Evolutionary conservation across 2,888 invertebrate genomes (phyloP), one percentile per base, ranked within the genome.

Genomic region (Drosophila neonasuta): DNA sequence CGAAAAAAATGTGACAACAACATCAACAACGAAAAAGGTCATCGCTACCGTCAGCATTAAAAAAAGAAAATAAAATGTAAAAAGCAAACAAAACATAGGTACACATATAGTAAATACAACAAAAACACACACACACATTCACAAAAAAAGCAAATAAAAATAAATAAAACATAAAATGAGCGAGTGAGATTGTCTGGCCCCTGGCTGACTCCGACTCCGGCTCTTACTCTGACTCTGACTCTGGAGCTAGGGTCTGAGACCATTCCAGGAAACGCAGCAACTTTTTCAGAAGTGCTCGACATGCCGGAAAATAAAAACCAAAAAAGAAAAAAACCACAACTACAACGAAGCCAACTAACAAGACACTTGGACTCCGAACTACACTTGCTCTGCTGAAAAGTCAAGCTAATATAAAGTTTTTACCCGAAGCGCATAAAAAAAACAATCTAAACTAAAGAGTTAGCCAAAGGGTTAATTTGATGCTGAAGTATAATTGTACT

Each of bases 181-280:
- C 34, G 59, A 36, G 55, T 32, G 30, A 54, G 71, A 58, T 36
- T 68, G 62, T 68, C 52, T 61, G 61, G 44, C 41, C 42, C 36
- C 11, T 50, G 50, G 24, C 56, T 58, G 68, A 5, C 20, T 34
- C 58, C 50, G 45, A 3, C 32, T 32, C 10, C 3, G 10, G 10
- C 9, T 32, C 9, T 15, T 1, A 15, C 15, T 15, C 10, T 32
- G 9, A 3, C 9, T 32, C 51, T 57, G 63, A 6, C 20, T 34
- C 61, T 54, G 45, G 55, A 68, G 29, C 13, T 41, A 41, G 17
- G 15, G 44, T 51, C 42, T 49, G 41, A 15, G 30, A 68, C 60
- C 65, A 73, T 83, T 83, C 83, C 79, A 74, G 79, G 83, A 83
- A 83, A 77, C 72, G 68, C 56, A 71, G 57, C 73, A 57, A 74